phyloP scores from a whole-genome alignment of 2,797 vertebrate species.

The Peromyscus eremicus region DNA sequence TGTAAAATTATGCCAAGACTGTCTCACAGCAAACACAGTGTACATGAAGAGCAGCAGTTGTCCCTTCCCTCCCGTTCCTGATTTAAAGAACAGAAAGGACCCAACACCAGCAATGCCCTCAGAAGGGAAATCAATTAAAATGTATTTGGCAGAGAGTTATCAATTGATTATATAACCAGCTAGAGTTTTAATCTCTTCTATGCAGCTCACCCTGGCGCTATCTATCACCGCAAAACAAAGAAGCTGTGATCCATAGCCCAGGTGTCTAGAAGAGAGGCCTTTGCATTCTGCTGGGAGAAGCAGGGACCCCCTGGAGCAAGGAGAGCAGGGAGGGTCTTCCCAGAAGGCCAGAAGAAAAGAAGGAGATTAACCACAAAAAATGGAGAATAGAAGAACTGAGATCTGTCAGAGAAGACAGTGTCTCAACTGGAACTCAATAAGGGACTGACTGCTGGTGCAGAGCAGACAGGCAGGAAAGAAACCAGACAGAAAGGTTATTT shows the following conservation, averaged over 20 bases:
- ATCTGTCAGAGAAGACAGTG: fast-evolving
- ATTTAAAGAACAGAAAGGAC: background rate
- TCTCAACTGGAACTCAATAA: background rate
- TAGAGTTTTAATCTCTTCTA: background rate
- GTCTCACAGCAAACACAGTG: background rate
- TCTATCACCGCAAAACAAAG: background rate
- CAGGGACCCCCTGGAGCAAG: background rate
- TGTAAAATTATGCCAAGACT: fast-evolving
- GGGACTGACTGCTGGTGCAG: no score
- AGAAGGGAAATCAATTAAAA: background rate
- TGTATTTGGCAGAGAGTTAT: background rate
- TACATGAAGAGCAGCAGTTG: no score
- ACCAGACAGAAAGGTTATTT: background rate
- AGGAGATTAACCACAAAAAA: background rate
- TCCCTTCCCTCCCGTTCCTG: background rate
- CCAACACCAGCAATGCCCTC: background rate
- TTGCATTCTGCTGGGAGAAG: background rate
- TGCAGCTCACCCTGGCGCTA: background rate
- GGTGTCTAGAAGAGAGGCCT: background rate
- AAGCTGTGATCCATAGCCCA: background rate
- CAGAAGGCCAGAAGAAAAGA: background rate
- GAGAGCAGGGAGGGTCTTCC: background rate
- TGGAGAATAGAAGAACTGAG: background rate
- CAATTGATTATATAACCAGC: background rate
- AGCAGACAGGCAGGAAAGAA: background rate